Base-by-base conservation (phyloP, 30 jellyfish, hydroid and myxozoan species). In the Rhopilema esculentum region DNA sequence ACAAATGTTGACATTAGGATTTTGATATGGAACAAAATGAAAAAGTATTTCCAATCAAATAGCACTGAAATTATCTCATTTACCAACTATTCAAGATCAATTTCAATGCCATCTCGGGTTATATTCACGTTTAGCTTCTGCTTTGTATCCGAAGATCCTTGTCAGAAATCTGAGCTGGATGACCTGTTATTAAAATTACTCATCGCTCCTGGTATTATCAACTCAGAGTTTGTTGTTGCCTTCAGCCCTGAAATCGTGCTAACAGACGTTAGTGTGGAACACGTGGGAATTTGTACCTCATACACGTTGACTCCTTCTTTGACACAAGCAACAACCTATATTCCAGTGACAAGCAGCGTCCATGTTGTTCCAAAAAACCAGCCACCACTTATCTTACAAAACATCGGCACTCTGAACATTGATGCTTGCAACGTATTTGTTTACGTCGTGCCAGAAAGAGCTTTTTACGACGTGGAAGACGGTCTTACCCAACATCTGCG, bases 401-500 rank as follows among this genome's bases (percentile, higher is more conserved):
- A 25, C 6, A 53, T 88, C 4, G 82, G 90, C 68, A 61, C 76
- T 0, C 21, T 78, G 27, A 27, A 52, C 17, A 80, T 71, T 18
- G 88, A 68, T 2, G 53, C 72, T 1, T 93, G 98, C 61, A 24
- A 87, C 4, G 82, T 69, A 19, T 75, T 80, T 33, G 9, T 9
- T 9, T 83, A 29, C 50, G 62, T 49, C 29, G 79, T 93, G 7
- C 96, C 97, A 0, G 89, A 50, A 22, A 71, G 84, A 8, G 52
- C 96, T 27, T 93, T 93, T 77, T 88, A 93, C 33, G 98, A 93
- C 66, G 29, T 53, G n/a, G 93, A 93, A 71, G 98, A 93, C 50
- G 98, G 98, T 9, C 57, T 76, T 16, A 90, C 99, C 18, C 83
- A 97, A 40, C 53, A 74, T 29, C 87, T 95, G 71, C 53, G 63